These are phyloP conservation scores for Chanos chanos DNA, from an alignment of 2,797 vertebrate genomes.

Conservation along the genomic window DNA sequence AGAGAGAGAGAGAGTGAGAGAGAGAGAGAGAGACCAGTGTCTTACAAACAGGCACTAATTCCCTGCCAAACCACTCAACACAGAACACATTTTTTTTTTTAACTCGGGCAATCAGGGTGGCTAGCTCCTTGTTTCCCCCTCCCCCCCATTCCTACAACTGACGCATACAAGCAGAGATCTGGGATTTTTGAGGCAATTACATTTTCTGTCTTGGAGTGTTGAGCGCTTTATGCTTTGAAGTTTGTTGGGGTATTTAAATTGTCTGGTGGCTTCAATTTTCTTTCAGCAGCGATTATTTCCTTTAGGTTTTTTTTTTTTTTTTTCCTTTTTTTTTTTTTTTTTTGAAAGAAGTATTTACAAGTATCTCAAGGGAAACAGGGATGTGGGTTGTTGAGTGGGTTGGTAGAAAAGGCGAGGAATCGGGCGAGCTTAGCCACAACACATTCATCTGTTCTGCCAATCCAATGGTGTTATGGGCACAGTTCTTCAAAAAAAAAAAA, in stretches of 20 bases:
- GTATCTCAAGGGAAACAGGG: constrained; percentile 29
- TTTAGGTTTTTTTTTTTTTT: constrained; percentile 16
- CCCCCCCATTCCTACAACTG: neutral
- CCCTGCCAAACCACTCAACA: neutral
- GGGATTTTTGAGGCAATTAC: constrained; percentile 14
- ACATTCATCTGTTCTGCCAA: constrained; percentile 50
- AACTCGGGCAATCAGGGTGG: constrained; percentile 14
- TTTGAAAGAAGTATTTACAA: constrained; percentile 39
- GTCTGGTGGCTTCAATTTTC: constrained; percentile 36
- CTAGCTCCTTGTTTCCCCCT: neutral
- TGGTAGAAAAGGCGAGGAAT: constrained; percentile 29
- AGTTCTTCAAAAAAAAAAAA: constrained; percentile 28
- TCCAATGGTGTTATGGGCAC: constrained; percentile 37
- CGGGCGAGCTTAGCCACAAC: constrained; percentile 40
- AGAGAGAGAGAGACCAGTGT: neutral
- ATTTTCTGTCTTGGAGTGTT: constrained; percentile 23
- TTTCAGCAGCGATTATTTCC: constrained; percentile 32
- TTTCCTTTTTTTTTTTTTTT: constrained; percentile 21
- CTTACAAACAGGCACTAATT: neutral
- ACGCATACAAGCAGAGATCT: constrained; percentile 2
- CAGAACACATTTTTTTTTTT: constrained; percentile 1
- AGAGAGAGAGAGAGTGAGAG: constrained; percentile 1
- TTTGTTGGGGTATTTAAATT: constrained; percentile 32
- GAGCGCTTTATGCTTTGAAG: constrained; percentile 28
- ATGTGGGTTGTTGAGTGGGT: constrained; percentile 7